These are phyloP conservation scores for Oxyura jamaicensis DNA, from an alignment of 2,113 vertebrate species.

Conservation along the genomic window DNA sequence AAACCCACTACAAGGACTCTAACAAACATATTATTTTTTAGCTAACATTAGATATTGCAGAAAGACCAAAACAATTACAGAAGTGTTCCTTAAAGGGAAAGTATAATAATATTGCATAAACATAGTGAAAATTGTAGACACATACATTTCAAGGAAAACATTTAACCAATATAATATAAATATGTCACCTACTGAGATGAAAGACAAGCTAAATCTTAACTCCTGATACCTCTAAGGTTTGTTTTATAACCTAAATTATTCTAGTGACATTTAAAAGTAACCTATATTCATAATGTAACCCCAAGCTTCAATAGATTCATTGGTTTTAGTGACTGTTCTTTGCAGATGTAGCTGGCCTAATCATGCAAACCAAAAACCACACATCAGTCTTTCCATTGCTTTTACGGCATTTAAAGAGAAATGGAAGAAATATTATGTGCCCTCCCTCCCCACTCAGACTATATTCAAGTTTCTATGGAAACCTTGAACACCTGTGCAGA, in stretches of 20 bases:
- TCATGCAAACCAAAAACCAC: not conserved
- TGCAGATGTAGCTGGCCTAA: not conserved
- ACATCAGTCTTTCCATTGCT: not conserved
- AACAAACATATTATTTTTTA: not conserved
- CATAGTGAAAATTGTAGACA: not conserved
- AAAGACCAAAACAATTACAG: not conserved
- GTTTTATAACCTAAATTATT: not conserved
- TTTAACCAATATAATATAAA: not conserved
- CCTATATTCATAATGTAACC: not conserved
- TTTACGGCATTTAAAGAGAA: not conserved
- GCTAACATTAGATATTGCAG: not conserved
- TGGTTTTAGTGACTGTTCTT: not conserved
- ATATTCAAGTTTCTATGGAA: constrained; percentile 47
- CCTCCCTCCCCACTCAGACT: not conserved
- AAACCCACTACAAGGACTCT: not conserved
- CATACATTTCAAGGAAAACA: not conserved
- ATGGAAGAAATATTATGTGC: not conserved
- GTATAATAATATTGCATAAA: not conserved
- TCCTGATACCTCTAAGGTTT: not conserved
- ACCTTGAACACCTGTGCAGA: constrained; percentile 3
- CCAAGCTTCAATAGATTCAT: not conserved
- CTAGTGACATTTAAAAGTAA: not conserved
- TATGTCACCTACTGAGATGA: not conserved
- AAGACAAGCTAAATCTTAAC: not conserved
- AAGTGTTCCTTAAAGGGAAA: not conserved